Evolutionary conservation across 2,888 invertebrate species (phyloP).

Genomic region (Parapristionchus giblindavisi): DNA sequence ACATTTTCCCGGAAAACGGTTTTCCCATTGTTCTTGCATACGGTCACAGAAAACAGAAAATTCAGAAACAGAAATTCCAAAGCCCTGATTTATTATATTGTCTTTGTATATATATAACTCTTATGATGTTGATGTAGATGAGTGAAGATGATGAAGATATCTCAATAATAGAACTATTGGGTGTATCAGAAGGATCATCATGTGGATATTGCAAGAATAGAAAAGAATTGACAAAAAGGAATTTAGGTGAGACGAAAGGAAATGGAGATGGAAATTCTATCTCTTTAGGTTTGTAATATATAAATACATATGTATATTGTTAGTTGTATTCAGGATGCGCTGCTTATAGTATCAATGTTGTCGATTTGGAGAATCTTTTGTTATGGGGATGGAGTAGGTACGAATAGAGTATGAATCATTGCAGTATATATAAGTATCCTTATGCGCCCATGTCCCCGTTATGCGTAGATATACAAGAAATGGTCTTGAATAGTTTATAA

Average conservation of each 20-base stretch:
- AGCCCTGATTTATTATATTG: neutral
- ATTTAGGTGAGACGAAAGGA: constrained; percentile 37
- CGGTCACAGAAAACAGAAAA: no score
- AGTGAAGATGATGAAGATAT: neutral
- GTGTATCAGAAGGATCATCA: constrained; percentile 38
- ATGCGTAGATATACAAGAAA: neutral
- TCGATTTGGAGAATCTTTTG: constrained; percentile 44
- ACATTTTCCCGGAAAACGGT: no score
- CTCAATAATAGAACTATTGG: constrained; percentile 14
- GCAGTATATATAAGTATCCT: neutral
- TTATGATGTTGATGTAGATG: neutral
- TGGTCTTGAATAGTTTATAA: neutral
- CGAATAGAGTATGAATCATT: neutral
- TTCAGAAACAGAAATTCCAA: no score
- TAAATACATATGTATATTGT: neutral
- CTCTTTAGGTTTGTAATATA: constrained; percentile 9
- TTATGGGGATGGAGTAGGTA: constrained; percentile 56
- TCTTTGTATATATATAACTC: neutral
- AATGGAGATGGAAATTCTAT: constrained; percentile 32
- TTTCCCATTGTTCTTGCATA: no score
- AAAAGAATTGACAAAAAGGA: constrained; percentile 16
- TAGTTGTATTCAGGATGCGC: constrained; percentile 33
- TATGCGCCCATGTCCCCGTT: constrained; percentile 21
- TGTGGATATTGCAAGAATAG: constrained; percentile 62
- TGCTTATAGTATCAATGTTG: constrained; percentile 32